These are phyloP conservation scores for Phthorimaea operculella DNA, from an alignment of 1,140 invertebrate species.

Conservation along the genomic window DNA sequence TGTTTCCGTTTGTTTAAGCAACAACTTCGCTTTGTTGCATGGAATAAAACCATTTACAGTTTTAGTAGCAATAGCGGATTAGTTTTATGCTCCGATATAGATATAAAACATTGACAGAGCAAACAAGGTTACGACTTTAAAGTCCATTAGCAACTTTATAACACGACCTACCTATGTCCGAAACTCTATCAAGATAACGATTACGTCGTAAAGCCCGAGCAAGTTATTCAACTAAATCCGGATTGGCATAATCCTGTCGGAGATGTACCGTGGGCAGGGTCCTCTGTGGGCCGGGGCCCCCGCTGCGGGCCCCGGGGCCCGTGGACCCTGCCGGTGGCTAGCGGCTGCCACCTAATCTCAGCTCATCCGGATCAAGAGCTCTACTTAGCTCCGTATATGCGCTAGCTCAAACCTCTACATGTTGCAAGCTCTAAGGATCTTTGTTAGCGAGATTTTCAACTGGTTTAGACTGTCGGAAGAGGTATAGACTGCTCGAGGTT, in stretches of 20 bases:
- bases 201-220: slow-evolving; percentile 34
- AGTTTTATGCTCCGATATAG: too few relatives aligned
- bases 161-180: background rate
- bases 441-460: slow-evolving; percentile 24
- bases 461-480: slow-evolving; percentile 9
- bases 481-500: too few relatives aligned
- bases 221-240: slow-evolving; percentile 58
- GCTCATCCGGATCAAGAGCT: slow-evolving; percentile 43
- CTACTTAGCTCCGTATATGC: slow-evolving; percentile 38
- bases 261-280: slow-evolving; percentile 28
- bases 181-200: slow-evolving; percentile 12
- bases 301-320: background rate
- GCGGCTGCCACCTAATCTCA: slow-evolving; percentile 46
- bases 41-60: too few relatives aligned
- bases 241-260: slow-evolving; percentile 48
- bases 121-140: too few relatives aligned
- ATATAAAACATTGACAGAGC: too few relatives aligned
- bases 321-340: slow-evolving; percentile 37
- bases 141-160: background rate
- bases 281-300: background rate
- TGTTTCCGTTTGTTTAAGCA: background rate
- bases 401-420: slow-evolving; percentile 17
- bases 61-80: too few relatives aligned
- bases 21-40: too few relatives aligned
- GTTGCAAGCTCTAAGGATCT: slow-evolving; percentile 18